phyloP scores from a whole-genome alignment of 2,888 invertebrate genomes.

The Limnephilus lunatus region DNA sequence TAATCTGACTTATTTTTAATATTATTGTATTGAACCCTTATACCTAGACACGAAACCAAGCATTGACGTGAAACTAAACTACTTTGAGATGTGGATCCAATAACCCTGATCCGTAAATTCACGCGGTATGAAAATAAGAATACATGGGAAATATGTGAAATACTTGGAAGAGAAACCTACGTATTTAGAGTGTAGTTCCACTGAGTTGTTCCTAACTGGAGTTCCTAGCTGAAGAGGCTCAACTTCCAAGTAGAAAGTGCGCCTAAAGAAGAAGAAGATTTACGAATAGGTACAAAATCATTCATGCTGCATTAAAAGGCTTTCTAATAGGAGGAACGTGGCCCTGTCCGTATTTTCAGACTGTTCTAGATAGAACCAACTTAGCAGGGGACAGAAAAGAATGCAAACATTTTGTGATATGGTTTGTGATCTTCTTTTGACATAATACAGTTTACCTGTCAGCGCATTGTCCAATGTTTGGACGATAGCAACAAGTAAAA shows the following conservation, averaged over 20 bases:
- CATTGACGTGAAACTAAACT: neutral
- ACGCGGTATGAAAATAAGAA: neutral
- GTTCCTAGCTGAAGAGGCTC: neutral
- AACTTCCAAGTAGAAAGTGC: neutral
- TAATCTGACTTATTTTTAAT: too few relatives aligned
- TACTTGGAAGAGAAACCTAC: neutral
- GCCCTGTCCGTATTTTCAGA: too few relatives aligned
- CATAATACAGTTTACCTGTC: neutral
- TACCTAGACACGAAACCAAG: too few relatives aligned
- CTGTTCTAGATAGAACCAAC: neutral
- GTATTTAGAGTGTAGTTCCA: neutral
- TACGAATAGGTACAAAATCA: too few relatives aligned
- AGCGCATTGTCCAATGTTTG: slow-evolving; percentile 38
- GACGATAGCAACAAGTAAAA: slow-evolving; percentile 59
- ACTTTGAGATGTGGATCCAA: neutral
- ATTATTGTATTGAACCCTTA: too few relatives aligned
- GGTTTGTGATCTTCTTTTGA: neutral
- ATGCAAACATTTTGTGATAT: neutral
- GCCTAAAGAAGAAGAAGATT: too few relatives aligned
- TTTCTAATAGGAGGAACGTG: too few relatives aligned
- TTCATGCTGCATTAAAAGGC: too few relatives aligned
- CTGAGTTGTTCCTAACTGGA: too few relatives aligned
- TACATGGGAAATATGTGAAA: neutral
- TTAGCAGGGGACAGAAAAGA: neutral
- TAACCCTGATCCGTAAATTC: neutral